Evolutionary conservation across 2,113 vertebrate genomes (phyloP), one percentile per base, ranked within the genome.

Genomic region (Pteropus alecto): DNA sequence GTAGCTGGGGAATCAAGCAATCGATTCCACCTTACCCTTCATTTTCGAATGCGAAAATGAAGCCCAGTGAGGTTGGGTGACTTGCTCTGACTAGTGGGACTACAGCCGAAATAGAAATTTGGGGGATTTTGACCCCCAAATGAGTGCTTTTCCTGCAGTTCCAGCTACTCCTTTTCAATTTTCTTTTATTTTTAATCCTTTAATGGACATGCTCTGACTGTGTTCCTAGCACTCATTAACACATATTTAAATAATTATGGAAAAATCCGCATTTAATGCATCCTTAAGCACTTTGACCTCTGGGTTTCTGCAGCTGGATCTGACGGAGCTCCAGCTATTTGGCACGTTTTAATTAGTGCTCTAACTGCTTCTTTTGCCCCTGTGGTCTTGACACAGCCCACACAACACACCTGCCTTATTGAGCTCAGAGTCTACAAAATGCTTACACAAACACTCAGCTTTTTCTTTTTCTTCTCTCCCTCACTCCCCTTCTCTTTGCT

Each of bases 181-280:
- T 14, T 5, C 94, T 71, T 96, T 88, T 88, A n/a, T 41, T 76
- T 92, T 70, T 93, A 88, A 97, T 85, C 82, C 58, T 93, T 97
- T 98, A 95, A 97, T 96, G 56, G 85, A 60, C 81, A 51, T 6
- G 5, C 79, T 51, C 92, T 2, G 60, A 38, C 82, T 70, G 58
- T 2, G 41, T 38, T 90, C 65, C 70, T 60, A 61, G 63, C 5
- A 0, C 93, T 95, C 96, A 97, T 96, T 98, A 98, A 98, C 98
- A 98, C 83, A 0, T 84, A 28, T 97, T 98, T 98, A 98, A 98
- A 98, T 95, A 97, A 94, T 93, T 2, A 77, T 67, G 97, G 94
- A 94, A 97, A 98, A 98, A 95, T 74, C 95, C 95, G 9, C 94
- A 94, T 97, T 98, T 98, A 98, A 98, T 97, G 96, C 87, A 38